Evolutionary conservation across 2,797 vertebrate genomes (phyloP), one percentile per base, ranked within the genome.

Genomic region (Phrynocephalus forsythii): DNA sequence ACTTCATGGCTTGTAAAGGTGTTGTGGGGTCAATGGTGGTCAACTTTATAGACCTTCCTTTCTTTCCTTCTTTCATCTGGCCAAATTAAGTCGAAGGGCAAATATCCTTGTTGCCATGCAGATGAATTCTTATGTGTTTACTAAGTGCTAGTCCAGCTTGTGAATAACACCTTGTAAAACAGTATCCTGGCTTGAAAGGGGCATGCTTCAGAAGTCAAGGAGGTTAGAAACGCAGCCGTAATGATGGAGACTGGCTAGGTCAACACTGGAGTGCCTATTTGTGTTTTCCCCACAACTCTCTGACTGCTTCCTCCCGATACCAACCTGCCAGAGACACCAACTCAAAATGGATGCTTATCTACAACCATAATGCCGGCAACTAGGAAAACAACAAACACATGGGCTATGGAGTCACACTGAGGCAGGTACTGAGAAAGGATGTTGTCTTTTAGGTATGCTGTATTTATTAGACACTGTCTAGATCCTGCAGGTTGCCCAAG

Each of bases 1-100:
- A 96, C 92, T 93, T 96, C 96, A 96, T 87, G 56, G 88, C 77
- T 96, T 95, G 33, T 94, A 92, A 94, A 94, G 88, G 78, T 81
- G 83, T 85, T 44, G 18, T 18, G 20, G 72, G 69, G 83, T 85
- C 83, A 78, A 3, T 68, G 44, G 9, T 56, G 80, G n/a, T 22
- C 72, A 79, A 71, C 60, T 81, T 81, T 26, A 85, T 68, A 52
- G 75, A n/a, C 48, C 24, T 38, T 24, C 67, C 5, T 60, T 48
- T 67, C 24, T 28, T 24, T 52, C 44, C 18, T 1, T 66, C 15
- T 69, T 28, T 3, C 30, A 16, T 28, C n/a, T 69, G 63, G 68
- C 3, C 9, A 85, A 92, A 77, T 72, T 85, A 92, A 91, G 52
- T 84, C 93, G 90, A 90, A 92, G 86, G 30, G 66, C 69, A 48